Conservation (phyloP, 2,888 invertebrate genomes). For the Leptopilina syphax region DNA sequence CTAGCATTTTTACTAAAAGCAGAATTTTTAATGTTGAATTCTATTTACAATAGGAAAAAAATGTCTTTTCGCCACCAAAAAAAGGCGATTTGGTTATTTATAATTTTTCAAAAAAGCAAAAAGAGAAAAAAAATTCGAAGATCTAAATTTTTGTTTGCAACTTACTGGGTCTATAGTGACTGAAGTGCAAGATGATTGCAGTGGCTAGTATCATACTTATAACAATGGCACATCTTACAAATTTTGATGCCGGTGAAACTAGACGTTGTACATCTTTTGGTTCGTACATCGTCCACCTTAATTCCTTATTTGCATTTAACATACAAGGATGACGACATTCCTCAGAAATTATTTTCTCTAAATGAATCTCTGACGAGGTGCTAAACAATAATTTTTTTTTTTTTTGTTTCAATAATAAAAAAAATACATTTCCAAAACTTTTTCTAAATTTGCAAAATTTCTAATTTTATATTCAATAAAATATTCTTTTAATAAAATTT, state of each 20-base stretch:
- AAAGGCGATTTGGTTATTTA: too few species aligned
- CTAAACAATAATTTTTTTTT: slow-evolving; percentile 12
- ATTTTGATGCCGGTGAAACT: slow-evolving; percentile 61
- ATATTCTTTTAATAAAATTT: too few species aligned
- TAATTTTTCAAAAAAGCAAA: too few species aligned
- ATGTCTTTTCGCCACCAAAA: too few species aligned
- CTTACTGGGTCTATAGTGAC: slow-evolving; percentile 73
- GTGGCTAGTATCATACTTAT: slow-evolving; percentile 69
- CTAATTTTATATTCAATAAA: too few species aligned
- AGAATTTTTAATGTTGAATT: too few species aligned
- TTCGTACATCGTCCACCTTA: slow-evolving; percentile 65
- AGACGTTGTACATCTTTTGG: slow-evolving; percentile 54
- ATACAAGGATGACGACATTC: slow-evolving; percentile 64
- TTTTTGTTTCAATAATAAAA: neutral
- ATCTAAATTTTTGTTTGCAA: slow-evolving; percentile 45
- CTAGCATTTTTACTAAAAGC: too few species aligned
- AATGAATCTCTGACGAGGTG: neutral
- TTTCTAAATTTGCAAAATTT: neutral
- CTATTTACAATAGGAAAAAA: too few species aligned
- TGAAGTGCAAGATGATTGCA: slow-evolving; percentile 72
- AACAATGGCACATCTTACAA: slow-evolving; percentile 66
- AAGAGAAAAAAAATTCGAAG: neutral
- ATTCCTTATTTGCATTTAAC: slow-evolving; percentile 61
- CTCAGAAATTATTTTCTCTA: slow-evolving; percentile 36
- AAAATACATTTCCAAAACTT: neutral